These are phyloP conservation scores for Clivina fossor DNA, from an alignment of 2,888 invertebrate genomes.

Conservation along the genomic window DNA sequence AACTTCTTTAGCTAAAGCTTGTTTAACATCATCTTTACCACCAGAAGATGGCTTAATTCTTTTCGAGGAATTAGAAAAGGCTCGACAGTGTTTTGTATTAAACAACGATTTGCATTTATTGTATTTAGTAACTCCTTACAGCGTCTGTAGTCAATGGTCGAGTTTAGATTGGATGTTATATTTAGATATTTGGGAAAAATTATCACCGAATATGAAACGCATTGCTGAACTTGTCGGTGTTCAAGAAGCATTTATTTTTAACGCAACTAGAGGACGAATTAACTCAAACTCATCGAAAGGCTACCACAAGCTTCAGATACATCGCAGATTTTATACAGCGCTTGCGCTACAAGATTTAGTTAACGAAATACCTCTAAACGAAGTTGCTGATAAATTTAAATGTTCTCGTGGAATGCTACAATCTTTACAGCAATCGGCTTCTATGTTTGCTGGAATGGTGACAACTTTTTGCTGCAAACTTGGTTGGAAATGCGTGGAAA, in stretches of 20 bases:
- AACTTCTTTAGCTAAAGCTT: constrained; percentile 88
- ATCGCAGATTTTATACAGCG: constrained; percentile 84
- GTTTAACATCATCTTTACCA: constrained; percentile 89
- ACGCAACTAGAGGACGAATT: constrained; percentile 69
- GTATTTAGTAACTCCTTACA: constrained; percentile 93
- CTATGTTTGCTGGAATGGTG: constrained; percentile 96
- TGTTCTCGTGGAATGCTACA: constrained; percentile 90
- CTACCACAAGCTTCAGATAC: constrained; percentile 60
- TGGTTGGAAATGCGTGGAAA: constrained; percentile 89
- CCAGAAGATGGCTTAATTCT: constrained; percentile 90
- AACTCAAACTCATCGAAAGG: constrained; percentile 58
- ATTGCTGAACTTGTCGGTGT: constrained; percentile 90
- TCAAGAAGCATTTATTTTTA: constrained; percentile 80
- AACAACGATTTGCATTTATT: constrained; percentile 94
- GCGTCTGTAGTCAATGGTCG: constrained; percentile 76
- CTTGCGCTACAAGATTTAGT: constrained; percentile 91
- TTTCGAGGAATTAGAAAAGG: constrained; percentile 86
- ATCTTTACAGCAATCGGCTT: constrained; percentile 89
- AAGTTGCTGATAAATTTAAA: constrained; percentile 81
- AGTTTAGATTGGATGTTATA: constrained; percentile 81
- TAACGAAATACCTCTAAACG: constrained; percentile 79
- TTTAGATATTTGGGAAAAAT: constrained; percentile 78
- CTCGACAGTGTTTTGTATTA: constrained; percentile 85
- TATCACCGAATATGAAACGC: constrained; percentile 76
- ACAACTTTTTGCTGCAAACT: constrained; percentile 92